These are phyloP conservation scores for Cichlasoma orientale DNA, from an alignment of 2,797 vertebrate genomes.

Conservation along the genomic window DNA sequence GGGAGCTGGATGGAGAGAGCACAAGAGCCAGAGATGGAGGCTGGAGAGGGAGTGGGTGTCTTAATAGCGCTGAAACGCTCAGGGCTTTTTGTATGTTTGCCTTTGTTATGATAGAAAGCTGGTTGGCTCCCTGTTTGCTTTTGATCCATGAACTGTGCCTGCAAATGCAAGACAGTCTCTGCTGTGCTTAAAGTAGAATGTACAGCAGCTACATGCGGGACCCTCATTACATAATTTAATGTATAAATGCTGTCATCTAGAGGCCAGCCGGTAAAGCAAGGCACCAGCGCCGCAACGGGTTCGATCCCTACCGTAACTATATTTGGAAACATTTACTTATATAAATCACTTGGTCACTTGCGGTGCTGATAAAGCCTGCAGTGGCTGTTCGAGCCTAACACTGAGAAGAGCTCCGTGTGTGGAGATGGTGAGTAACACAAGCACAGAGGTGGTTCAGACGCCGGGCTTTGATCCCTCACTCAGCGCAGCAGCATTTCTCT, in stretches of 20 bases:
- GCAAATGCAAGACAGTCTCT: slow-evolving; percentile 37
- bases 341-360: neutral
- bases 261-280: neutral
- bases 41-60: slow-evolving; percentile 79
- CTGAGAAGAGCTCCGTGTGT: slow-evolving; percentile 4
- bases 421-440: neutral
- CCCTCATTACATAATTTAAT: slow-evolving; percentile 33
- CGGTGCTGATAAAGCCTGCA: neutral
- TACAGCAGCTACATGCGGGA: slow-evolving; percentile 1
- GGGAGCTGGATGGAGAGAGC: slow-evolving; percentile 42
- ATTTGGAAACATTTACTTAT: neutral
- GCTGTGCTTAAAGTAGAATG: slow-evolving; percentile 21
- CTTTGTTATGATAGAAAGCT: slow-evolving; percentile 70
- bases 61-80: slow-evolving; percentile 73
- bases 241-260: slow-evolving; percentile 11
- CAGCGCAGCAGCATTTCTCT: neutral
- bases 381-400: neutral
- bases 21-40: slow-evolving; percentile 61
- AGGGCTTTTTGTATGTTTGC: slow-evolving; percentile 73
- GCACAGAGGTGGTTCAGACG: neutral
- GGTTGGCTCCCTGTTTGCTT: slow-evolving; percentile 66
- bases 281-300: neutral
- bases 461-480: neutral
- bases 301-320: neutral
- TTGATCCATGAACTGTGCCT: slow-evolving; percentile 70